phyloP scores from a whole-genome alignment of 1,140 invertebrate genomes.

The Xylocopa sonorina region DNA sequence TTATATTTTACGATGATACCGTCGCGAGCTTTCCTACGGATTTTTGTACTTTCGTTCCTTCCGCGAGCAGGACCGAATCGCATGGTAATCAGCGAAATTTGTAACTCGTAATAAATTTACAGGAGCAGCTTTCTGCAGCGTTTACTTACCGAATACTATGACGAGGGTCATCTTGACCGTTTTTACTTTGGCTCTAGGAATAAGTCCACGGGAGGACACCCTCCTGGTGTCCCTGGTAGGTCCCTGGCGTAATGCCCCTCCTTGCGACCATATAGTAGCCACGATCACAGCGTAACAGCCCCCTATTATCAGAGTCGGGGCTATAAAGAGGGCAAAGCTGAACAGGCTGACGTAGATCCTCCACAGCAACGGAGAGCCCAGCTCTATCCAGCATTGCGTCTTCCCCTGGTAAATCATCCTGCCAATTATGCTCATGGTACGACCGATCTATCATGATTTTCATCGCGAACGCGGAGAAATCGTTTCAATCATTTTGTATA shows the following conservation, averaged over 20 bases:
- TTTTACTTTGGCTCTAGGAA: slow-evolving; percentile 96
- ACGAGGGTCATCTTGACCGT: slow-evolving; percentile 99
- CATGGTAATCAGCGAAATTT: neutral
- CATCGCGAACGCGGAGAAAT: too few relatives aligned
- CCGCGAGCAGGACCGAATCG: neutral
- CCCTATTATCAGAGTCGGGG: slow-evolving; percentile 94
- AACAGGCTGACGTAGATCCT: slow-evolving; percentile 94
- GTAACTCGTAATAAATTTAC: neutral
- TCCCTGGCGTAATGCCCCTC: slow-evolving; percentile 81
- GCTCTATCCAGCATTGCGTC: slow-evolving; percentile 95
- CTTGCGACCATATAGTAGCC: slow-evolving; percentile 94
- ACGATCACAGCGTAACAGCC: slow-evolving; percentile 96
- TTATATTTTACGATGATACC: neutral
- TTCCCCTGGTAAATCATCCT: slow-evolving; percentile 82
- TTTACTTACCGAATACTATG: slow-evolving; percentile 93
- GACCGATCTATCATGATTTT: slow-evolving; percentile 14
- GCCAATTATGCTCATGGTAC: slow-evolving; percentile 37
- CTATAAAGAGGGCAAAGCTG: slow-evolving; percentile 91
- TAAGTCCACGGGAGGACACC: slow-evolving; percentile 92
- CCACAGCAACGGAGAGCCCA: slow-evolving; percentile 89
- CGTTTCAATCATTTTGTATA: too few relatives aligned
- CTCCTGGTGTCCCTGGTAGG: slow-evolving; percentile 83
- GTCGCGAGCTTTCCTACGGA: neutral
- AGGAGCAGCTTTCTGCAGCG: neutral
- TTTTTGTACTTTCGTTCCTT: neutral